phyloP scores from a whole-genome alignment of 2,113 vertebrate species.

The Grantiella picta region DNA sequence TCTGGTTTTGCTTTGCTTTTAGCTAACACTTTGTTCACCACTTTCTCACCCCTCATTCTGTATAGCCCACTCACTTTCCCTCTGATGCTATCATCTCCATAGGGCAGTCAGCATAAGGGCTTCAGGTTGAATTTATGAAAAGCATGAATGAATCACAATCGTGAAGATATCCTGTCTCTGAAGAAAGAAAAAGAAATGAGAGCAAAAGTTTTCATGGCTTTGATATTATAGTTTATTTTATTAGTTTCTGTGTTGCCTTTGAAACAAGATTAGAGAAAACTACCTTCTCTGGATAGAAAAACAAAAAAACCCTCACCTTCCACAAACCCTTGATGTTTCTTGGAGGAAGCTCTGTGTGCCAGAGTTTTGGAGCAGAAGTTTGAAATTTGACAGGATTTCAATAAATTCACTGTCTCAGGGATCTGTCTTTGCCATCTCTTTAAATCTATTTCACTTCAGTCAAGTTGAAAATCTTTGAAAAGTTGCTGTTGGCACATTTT shows the following conservation, averaged over 20 bases:
- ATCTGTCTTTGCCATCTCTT: neutral
- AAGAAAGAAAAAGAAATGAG: neutral
- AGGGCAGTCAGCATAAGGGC: neutral
- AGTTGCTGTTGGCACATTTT: neutral
- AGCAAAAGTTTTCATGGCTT: neutral
- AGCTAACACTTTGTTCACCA: neutral
- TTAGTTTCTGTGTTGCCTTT: neutral
- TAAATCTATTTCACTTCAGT: neutral
- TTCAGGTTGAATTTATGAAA: neutral
- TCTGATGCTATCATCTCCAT: neutral
- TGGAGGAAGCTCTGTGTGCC: neutral
- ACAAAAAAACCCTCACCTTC: no score
- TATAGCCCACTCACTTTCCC: neutral
- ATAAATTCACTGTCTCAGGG: neutral
- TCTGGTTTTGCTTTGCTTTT: neutral
- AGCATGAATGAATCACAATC: fast-evolving
- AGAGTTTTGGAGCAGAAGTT: neutral
- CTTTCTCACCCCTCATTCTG: neutral
- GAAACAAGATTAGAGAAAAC: neutral
- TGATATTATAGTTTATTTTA: neutral
- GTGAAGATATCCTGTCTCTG: neutral
- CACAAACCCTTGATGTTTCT: neutral
- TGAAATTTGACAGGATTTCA: neutral
- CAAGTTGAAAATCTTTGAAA: neutral
- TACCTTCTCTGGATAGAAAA: neutral